Base-by-base conservation (phyloP, 2,888 invertebrate species). In the Melolontha melolontha region DNA sequence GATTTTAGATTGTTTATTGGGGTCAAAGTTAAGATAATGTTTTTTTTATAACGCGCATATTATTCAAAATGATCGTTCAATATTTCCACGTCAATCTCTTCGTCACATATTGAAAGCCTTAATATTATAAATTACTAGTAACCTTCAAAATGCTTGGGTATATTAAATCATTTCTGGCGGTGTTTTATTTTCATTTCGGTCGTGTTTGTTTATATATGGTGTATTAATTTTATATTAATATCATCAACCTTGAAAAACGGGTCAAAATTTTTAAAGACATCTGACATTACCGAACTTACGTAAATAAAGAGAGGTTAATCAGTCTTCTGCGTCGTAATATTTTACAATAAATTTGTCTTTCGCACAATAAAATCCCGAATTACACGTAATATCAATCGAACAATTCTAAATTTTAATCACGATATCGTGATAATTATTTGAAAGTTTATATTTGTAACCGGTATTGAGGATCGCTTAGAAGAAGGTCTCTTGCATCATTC, bases 391-490 rank as follows among this genome's bases (percentile, higher is more conserved):
- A 47, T 34, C 29, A 47, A 44, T 29, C 6, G 34, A 62, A 47
- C n/a, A n/a, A 47, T 47, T 62, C 34, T 14, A 10, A 16, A 34
- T 34, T 22, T 34, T 10, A 34, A 47, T 34, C 59, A 62, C 47
- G 59, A 62, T 47, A 62, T 62, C 59, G 59, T 47, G 59, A 62
- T 62, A 62, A 62, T 62, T 62, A 47, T 34, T 62, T 10, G 59
- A 62, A 62, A 62, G 59, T 62, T 62, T 49, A 62, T 34, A 16
- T 62, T 62, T 7, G 39, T 62, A 62, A 16, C 16, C 34, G 39
- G 47, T 47, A 47, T 7, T 47, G 8, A 47, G 1, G 47, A 47
- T 62, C 11, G 29, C 34, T 47, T 16, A 54, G 11, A 22, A 16
- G 16, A 10, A 49, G 22, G 10, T 34, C 34, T 29, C 34, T 62